Evolutionary conservation across 2,113 vertebrate genomes (phyloP).

Genomic region (Hystrix brachyura): DNA sequence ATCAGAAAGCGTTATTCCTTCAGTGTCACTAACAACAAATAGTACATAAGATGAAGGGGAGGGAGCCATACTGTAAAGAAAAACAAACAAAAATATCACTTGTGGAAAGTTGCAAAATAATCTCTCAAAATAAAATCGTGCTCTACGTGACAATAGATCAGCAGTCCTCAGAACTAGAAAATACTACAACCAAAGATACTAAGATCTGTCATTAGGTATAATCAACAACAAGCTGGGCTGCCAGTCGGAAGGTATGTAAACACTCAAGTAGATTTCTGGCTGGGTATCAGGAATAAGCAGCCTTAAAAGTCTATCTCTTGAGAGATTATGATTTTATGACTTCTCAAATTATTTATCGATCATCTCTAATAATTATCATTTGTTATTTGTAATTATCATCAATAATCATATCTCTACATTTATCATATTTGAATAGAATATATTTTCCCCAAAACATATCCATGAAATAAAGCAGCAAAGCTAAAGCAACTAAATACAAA

Average conservation of each 20-base stretch:
- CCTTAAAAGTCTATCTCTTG: not conserved
- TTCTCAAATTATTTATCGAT: conserved; percentile 34
- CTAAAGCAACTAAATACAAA: not conserved
- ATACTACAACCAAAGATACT: not conserved
- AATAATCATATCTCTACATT: no score
- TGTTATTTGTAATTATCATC: not conserved
- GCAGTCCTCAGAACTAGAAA: not conserved
- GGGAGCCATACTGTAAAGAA: not conserved
- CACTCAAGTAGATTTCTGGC: not conserved
- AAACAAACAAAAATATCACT: not conserved
- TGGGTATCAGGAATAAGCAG: not conserved
- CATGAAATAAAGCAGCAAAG: conserved; percentile 49
- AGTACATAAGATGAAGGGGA: not conserved
- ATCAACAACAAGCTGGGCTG: not conserved
- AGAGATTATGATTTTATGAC: not conserved
- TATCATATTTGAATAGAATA: not conserved
- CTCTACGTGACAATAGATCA: not conserved
- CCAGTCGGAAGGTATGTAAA: not conserved
- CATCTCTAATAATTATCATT: not conserved
- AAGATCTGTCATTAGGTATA: not conserved
- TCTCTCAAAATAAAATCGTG: not conserved
- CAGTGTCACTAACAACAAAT: not conserved
- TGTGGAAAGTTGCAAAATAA: not conserved
- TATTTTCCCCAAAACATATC: not conserved
- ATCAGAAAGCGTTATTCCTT: not conserved